Conservation (phyloP, 1,140 invertebrate species). For the Drosophila pseudoobscura region DNA sequence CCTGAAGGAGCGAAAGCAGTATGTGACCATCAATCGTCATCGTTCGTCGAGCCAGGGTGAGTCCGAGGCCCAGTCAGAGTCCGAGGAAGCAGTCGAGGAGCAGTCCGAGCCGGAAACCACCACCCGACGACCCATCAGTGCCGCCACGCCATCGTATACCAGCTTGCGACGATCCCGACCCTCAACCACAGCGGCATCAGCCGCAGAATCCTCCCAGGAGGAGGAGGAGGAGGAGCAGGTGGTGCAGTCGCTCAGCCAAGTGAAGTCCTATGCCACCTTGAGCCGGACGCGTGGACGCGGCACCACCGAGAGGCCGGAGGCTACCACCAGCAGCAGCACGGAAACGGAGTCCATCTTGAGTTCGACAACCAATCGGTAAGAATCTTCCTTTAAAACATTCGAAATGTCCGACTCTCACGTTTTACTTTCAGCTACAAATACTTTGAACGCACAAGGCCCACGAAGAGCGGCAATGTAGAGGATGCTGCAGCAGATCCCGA, state of each 20-base stretch:
- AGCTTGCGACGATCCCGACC: conserved; percentile 87
- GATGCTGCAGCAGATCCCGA: conserved; percentile 30
- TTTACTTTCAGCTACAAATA: conserved; percentile 68
- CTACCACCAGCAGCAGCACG: conserved; percentile 12
- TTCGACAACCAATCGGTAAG: conserved; percentile 58
- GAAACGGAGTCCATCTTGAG: conserved; percentile 6
- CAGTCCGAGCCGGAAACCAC: conserved; percentile 52
- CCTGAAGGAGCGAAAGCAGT: conserved; percentile 82
- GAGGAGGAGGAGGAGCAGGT: conserved; percentile 69
- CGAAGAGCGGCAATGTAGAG: conserved; percentile 29
- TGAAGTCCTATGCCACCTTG: conserved; percentile 61
- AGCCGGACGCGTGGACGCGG: conserved; percentile 55
- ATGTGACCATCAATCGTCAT: conserved; percentile 85
- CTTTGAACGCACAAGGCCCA: conserved; percentile 67
- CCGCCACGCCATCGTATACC: conserved; percentile 86
- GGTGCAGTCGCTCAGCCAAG: conserved; percentile 52
- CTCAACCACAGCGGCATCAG: conserved; percentile 80
- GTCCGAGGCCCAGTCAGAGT: conserved; percentile 58
- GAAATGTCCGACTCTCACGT: not conserved
- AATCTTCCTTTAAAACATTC: not conserved
- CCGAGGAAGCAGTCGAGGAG: conserved; percentile 70
- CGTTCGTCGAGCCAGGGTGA: conserved; percentile 51
- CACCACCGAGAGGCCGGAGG: conserved; percentile 33
- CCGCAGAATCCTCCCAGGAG: conserved; percentile 56
- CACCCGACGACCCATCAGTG: conserved; percentile 43